Evolutionary conservation across 2,797 vertebrate species (phyloP).

Genomic region (Aplochiton taeniatus): DNA sequence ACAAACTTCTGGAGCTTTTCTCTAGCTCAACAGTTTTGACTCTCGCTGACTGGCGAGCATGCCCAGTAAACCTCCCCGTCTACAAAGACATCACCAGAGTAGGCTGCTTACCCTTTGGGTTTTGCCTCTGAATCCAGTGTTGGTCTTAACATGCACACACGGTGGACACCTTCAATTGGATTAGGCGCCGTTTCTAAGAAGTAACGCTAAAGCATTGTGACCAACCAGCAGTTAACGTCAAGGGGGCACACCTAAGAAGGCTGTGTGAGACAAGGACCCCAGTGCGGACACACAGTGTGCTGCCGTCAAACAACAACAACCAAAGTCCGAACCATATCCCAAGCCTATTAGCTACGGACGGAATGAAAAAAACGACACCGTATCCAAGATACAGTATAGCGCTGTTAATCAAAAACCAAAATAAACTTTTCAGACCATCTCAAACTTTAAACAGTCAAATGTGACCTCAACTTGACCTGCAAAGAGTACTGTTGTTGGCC

Average conservation of each 20-base stretch:
- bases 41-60: too few species aligned
- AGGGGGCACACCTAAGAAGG: neutral
- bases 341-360: neutral
- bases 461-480: slow-evolving; percentile 33
- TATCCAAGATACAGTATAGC: too few species aligned
- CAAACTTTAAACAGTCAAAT: slow-evolving; percentile 24
- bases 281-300: too few species aligned
- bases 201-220: neutral
- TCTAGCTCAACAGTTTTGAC: neutral
- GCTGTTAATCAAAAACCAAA: too few species aligned
- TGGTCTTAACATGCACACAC: too few species aligned
- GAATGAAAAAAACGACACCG: too few species aligned
- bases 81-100: neutral
- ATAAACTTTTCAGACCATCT: neutral
- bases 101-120: neutral
- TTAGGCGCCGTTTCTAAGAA: slow-evolving; percentile 5
- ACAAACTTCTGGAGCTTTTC: neutral
- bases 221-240: neutral
- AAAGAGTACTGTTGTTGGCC: slow-evolving; percentile 4
- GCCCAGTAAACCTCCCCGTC: neutral
- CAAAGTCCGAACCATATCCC: slow-evolving; percentile 1
- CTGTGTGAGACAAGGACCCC: neutral
- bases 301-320: slow-evolving; percentile 6
- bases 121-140: too few species aligned
- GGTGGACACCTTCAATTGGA: slow-evolving; percentile 4